A percentile compares a stretch with the other conserved stretches of the same genome.
Evolutionary conservation across 2,797 vertebrate genomes (phyloP).

Genomic region (Calcarius lapponicus): DNA sequence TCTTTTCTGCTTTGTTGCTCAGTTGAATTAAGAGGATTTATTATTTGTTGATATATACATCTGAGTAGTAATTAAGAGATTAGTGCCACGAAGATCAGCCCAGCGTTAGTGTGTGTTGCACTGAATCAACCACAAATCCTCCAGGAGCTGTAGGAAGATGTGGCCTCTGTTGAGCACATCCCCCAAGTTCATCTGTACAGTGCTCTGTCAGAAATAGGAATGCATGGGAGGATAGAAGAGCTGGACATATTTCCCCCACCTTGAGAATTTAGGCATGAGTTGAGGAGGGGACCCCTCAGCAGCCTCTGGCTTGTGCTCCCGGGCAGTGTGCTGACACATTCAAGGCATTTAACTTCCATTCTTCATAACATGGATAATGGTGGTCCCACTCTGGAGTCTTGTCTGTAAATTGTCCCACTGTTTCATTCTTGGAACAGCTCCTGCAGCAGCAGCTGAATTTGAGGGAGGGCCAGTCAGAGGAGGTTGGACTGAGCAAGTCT

Average conservation of each 20-base stretch:
- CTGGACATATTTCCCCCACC: background rate
- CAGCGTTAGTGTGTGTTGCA: background rate
- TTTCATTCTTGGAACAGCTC: background rate
- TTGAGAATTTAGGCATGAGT: background rate
- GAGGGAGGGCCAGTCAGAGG: background rate
- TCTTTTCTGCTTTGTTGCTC: slow-evolving; percentile 12
- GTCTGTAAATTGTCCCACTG: background rate
- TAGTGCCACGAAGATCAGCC: background rate
- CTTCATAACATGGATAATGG: background rate
- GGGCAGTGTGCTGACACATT: background rate
- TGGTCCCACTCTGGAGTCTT: background rate
- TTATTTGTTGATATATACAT: background rate
- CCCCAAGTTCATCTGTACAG: background rate
- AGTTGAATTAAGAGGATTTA: slow-evolving; percentile 42
- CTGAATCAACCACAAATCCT: background rate
- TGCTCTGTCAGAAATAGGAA: background rate
- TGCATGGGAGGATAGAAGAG: background rate
- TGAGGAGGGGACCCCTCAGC: background rate
- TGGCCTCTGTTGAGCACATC: background rate
- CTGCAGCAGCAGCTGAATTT: background rate
- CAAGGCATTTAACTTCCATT: background rate
- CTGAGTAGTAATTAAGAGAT: slow-evolving; percentile 8
- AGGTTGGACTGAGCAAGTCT: background rate
- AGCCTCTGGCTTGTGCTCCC: background rate
- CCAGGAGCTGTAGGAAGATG: background rate